Base-by-base conservation (phyloP, 2,797 vertebrate species). In the Ctenopoma multispine region DNA sequence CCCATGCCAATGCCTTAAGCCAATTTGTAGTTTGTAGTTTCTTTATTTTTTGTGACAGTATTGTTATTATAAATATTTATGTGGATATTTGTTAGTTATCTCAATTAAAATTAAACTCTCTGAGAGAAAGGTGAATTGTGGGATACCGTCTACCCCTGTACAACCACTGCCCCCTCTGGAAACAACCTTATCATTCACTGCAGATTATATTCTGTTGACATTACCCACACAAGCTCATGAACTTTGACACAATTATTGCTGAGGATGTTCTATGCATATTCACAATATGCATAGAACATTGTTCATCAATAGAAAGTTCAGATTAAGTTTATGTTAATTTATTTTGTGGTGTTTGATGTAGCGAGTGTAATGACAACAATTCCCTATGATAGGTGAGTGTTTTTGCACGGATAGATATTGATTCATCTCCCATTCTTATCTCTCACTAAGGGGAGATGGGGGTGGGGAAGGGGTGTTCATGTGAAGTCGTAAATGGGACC, bases 401-500 rank as follows among this genome's bases (percentile, higher is more conserved):
- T 89, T 90, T 78, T 78, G 87, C 87, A 78, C 46, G 81, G 78
- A 80, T 87, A 81, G 66, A 85, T 94, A 94, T 94, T 94, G 93
- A 94, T 94, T 92, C 67, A 91, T 92, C 86, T 82, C 44, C 55
- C 24, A 41, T 80, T 74, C 90, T 93, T 94, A 93, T 93, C 92
- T 91, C 82, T 85, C 74, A 53, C 80, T 77, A 40, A 21, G 63
- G 27, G 36, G 59, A 1, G 24, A 50, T 34, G 36, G 47, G 46
- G 27, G 48, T 21, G 72, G 77, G 79, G 54, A n/a, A 7, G 86
- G 83, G 83, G 81, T n/a, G 72, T 92, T 92, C 90, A 93, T 92
- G 91, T 84, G 91, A 93, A 93, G 84, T 90, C 57, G 82, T 94
- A 93, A 95, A 95, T 94, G 88, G 92, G 85, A 91, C 88, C 93